Evolutionary conservation across 2,888 invertebrate species (phyloP), one percentile per base, ranked within the genome.

Genomic region (Drosophila infuscata): DNA sequence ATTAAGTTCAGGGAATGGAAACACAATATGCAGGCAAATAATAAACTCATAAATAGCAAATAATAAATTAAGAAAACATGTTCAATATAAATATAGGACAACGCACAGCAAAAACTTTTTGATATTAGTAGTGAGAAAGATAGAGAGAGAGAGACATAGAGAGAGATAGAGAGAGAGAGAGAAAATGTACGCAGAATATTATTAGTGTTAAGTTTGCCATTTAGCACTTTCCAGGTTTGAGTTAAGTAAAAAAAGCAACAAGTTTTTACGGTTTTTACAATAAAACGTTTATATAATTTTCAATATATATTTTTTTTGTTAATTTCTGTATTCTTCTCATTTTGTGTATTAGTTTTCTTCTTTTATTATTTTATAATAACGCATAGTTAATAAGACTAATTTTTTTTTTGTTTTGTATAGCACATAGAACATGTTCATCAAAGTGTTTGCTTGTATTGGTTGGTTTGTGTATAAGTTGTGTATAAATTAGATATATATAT

Each of bases 281-380:
- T 89, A 90, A 90, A 89, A 88, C 88, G 85, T 85, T 85, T 84
- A 88, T 90, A 90, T 90, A 90, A 90, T 90, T 88, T 79, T 83
- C 82, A 83, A 81, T 81, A 81, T 78, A 81, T 74, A 79, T 71
- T 46, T 35, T 78, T 67, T 35, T 78, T 67, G 73, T 74, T 76
- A 54, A 51, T 74, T 74, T 81, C 70, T 69, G 74, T 74, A 74
- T 64, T 69, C 30, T 51, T 49, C 29, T 49, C 49, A 29, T 76
- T 62, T 53, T 59, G 52, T 81, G 69, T 63, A 64, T 70, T 74
- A 74, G 65, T 72, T 72, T 65, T 67, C 17, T 61, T 70, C 54
- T 49, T 67, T 66, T 66, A 54, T 75, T 71, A 57, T 66, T 66
- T 71, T 74, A 79, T 76, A 66, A 81, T 76, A 74, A 71, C 82